Evolutionary conservation across 30 jellyfish, hydroid and myxozoan genomes (phyloP).

Genomic region (Aurelia sp.): DNA sequence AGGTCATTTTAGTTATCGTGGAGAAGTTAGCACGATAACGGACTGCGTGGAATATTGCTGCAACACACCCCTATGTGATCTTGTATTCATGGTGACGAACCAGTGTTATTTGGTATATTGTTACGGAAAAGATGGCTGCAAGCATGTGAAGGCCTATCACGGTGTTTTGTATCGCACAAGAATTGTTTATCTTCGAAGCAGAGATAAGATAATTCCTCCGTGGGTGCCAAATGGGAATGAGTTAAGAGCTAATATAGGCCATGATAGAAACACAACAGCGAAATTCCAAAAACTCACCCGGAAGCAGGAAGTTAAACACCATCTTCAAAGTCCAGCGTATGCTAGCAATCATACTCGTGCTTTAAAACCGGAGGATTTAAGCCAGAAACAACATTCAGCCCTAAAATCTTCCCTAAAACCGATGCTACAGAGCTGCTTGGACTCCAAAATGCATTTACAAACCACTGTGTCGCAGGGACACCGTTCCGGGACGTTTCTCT

Average conservation of each 20-base stretch:
- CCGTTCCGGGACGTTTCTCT: constrained; percentile 39
- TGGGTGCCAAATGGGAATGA: constrained; percentile 45
- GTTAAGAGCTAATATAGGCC: constrained; percentile 11
- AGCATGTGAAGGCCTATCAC: constrained; percentile 61
- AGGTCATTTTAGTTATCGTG: constrained; percentile 86
- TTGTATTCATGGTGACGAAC: constrained; percentile 73
- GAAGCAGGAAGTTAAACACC: neutral
- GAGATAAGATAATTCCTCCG: constrained; percentile 54
- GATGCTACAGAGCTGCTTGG: neutral
- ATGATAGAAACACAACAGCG: neutral
- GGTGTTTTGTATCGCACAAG: constrained; percentile 71
- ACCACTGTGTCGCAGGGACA: constrained; percentile 44
- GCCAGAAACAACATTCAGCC: neutral
- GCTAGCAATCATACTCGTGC: neutral
- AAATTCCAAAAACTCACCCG: neutral
- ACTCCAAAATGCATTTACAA: constrained; percentile 4
- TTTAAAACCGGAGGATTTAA: neutral
- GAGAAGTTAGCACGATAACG: constrained; percentile 65
- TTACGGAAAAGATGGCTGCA: constrained; percentile 81
- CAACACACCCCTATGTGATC: constrained; percentile 85
- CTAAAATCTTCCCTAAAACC: neutral
- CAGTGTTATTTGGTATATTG: constrained; percentile 91
- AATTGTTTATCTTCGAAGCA: constrained; percentile 80
- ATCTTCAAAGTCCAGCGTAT: neutral
- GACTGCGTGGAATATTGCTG: constrained; percentile 95